Conservation (phyloP, 1,140 invertebrate genomes). For the Saxidomus purpurata region DNA sequence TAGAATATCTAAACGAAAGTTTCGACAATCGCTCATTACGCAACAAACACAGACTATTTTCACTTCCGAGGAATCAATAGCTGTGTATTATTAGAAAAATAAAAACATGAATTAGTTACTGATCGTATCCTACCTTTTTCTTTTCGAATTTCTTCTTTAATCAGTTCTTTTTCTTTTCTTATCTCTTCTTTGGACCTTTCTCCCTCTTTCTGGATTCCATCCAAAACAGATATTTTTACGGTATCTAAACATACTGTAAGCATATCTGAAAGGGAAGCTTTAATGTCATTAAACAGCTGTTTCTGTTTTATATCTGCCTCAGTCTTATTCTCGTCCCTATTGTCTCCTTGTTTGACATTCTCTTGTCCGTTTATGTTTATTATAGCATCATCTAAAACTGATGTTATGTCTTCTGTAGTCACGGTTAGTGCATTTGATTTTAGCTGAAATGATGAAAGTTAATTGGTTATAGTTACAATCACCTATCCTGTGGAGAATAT, state of each 20-base stretch:
- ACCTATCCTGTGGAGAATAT: too few species aligned
- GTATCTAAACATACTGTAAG: background rate
- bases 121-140: too few species aligned
- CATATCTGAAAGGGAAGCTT: background rate
- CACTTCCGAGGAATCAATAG: too few species aligned
- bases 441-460: background rate
- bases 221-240: background rate
- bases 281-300: background rate
- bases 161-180: background rate
- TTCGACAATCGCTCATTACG: too few species aligned
- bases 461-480: too few species aligned
- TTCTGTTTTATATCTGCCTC: background rate
- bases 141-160: background rate
- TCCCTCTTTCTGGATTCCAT: background rate
- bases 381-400: background rate
- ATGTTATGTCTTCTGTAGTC: background rate
- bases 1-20: too few species aligned
- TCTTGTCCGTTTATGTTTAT: too few species aligned
- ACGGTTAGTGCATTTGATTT: background rate
- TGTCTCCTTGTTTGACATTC: too few species aligned
- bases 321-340: background rate
- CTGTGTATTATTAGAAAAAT: too few species aligned
- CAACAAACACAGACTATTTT: too few species aligned
- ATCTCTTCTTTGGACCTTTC: background rate
- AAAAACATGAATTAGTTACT: too few species aligned